phyloP scores from a whole-genome alignment of 2,888 invertebrate genomes.

The Dryobotodes eremita region DNA sequence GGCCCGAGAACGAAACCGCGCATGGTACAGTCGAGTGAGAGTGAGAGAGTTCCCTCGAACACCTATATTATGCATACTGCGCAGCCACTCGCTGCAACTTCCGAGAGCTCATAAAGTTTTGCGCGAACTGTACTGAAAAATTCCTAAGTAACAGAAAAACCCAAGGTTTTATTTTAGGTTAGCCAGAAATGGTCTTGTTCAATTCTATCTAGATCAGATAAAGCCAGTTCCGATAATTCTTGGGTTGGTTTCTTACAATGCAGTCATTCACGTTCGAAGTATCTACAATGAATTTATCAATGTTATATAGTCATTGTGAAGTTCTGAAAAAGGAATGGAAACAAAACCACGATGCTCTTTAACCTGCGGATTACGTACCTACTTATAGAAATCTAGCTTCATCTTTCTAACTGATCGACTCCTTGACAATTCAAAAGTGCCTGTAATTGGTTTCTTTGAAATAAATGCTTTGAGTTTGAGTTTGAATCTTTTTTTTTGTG shows the following conservation, averaged over 20 bases:
- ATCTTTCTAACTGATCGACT: too few relatives aligned
- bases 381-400: too few relatives aligned
- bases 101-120: too few relatives aligned
- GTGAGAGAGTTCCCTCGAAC: too few relatives aligned
- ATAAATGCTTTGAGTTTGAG: too few relatives aligned
- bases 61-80: too few relatives aligned
- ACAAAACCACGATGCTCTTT: neutral
- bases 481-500: too few relatives aligned
- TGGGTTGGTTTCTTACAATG: neutral
- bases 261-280: neutral
- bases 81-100: too few relatives aligned
- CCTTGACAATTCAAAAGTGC: too few relatives aligned
- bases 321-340: neutral
- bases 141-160: neutral
- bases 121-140: neutral
- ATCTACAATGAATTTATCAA: neutral
- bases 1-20: too few relatives aligned
- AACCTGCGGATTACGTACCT: neutral
- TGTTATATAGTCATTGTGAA: neutral
- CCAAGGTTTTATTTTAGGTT: neutral
- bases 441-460: too few relatives aligned
- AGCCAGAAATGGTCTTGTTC: neutral
- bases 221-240: slow-evolving; percentile 11
- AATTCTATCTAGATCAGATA: slow-evolving; percentile 34
- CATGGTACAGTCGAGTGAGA: too few relatives aligned